Percentiles rank a stretch among this genome's conserved stretches.
Evolutionary conservation across 2,888 invertebrate genomes (phyloP).

Genomic region (Ectemnius cavifrons): DNA sequence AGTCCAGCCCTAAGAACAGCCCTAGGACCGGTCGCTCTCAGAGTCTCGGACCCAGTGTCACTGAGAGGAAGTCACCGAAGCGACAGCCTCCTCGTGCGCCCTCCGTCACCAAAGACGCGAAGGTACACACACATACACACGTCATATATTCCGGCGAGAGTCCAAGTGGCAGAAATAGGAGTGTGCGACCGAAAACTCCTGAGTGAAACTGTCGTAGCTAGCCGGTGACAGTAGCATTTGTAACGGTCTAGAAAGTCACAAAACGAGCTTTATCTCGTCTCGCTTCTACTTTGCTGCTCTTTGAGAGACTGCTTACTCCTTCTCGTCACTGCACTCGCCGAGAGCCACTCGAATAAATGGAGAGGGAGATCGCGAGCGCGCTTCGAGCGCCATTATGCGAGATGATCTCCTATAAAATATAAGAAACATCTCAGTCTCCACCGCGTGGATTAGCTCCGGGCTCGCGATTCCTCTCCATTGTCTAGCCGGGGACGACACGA

Average conservation of each 20-base stretch:
- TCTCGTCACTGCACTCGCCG: too few species aligned
- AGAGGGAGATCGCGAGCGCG: too few species aligned
- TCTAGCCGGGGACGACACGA: constrained; percentile 8
- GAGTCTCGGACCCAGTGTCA: constrained; percentile 84
- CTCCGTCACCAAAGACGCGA: constrained; percentile 73
- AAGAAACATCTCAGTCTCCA: neutral
- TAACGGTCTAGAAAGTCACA: neutral
- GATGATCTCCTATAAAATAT: neutral
- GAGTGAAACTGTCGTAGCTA: neutral
- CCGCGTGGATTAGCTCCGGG: neutral
- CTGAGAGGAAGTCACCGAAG: constrained; percentile 87
- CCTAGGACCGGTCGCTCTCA: constrained; percentile 83
- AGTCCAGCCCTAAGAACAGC: constrained; percentile 82
- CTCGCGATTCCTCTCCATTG: neutral
- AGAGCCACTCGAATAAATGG: too few species aligned
- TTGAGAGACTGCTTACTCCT: too few species aligned
- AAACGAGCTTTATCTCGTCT: neutral
- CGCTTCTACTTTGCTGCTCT: too few species aligned
- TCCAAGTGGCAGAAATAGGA: neutral
- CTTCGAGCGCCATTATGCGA: neutral
- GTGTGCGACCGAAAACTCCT: neutral
- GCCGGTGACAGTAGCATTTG: neutral
- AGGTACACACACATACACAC: constrained; percentile 57
- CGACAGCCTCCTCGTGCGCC: constrained; percentile 82
- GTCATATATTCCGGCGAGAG: too few species aligned